Evolutionary conservation across 2,113 vertebrate species (phyloP), one percentile per base, ranked within the genome.

Genomic region (Catagonus wagneri): DNA sequence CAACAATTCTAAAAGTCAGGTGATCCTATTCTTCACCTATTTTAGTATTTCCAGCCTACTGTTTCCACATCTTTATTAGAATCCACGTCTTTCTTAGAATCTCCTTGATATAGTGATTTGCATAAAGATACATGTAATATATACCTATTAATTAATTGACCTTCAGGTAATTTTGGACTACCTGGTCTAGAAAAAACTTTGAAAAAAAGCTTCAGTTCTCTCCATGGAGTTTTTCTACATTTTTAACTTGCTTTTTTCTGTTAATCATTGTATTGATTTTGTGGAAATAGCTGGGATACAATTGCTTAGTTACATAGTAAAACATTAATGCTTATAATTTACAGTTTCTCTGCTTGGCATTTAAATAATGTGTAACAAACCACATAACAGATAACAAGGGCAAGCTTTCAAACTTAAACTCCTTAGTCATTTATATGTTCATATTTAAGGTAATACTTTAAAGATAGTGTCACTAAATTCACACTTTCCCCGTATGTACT

Each of bases 61-160:
- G 69, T 90, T 85, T 89, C 32, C 36, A 56, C 61, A 34, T 63
- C 80, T 89, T 96, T 58, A 50, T 29, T 85, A 89, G 25, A 44
- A 44, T 44, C 44, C 36, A 56, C 61, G 32, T 63, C 75, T 89
- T 96, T 63, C 36, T 29, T 85, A 89, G 25, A 61, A 8, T 71
- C 10, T 76, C 29, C 7, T 65, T 71, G 36, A 58, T 6, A 39
- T 1, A 58, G 56, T 79, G 6, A 58, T 58, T 90, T 96, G 20
- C 23, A 85, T 32, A 69, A 72, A 36, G 29, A 69, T 75, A 63
- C 12, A 56, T 72, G 5, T 16, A 83, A 76, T 79, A 56, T 11
- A 58, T 7, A 34, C 32, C 22, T 93, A 50, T 79, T 65, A 54
- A 58, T 36, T 68, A 71, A 86, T 58, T 76, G 29, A 72, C 10